Conservation (phyloP, 1,140 invertebrate species). For the Drosophila rhopaloa region DNA sequence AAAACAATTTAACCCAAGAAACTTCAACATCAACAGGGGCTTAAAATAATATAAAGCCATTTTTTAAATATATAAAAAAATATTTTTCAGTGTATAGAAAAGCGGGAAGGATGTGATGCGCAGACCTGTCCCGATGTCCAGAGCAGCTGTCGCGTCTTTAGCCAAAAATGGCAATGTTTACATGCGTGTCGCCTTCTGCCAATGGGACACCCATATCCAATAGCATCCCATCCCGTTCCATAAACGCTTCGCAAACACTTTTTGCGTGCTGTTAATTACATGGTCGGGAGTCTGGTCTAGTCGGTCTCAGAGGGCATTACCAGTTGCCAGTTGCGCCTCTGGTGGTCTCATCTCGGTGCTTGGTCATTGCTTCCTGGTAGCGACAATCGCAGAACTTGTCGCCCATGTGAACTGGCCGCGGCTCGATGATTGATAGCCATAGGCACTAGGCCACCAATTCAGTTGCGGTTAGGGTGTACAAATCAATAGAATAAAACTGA, state of each 20-base stretch:
- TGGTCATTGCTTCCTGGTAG: slow-evolving; percentile 80
- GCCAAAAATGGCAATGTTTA: slow-evolving; percentile 83
- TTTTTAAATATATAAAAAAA: background rate
- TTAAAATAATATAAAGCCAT: too few relatives aligned
- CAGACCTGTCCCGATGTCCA: slow-evolving; percentile 24
- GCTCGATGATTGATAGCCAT: slow-evolving; percentile 74
- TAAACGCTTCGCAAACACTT: slow-evolving; percentile 77
- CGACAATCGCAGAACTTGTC: slow-evolving; percentile 68
- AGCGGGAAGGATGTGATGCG: background rate
- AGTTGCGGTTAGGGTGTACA: background rate
- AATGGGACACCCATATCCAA: slow-evolving; percentile 53
- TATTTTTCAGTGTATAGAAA: slow-evolving; percentile 12
- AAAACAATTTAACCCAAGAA: too few relatives aligned
- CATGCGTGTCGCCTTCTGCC: slow-evolving; percentile 73
- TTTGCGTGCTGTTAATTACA: slow-evolving; percentile 83
- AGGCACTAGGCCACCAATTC: slow-evolving; percentile 47
- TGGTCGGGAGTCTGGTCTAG: slow-evolving; percentile 64
- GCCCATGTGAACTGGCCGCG: slow-evolving; percentile 67
- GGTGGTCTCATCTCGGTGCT: slow-evolving; percentile 66
- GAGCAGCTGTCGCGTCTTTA: slow-evolving; percentile 76
- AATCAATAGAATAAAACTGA: slow-evolving; percentile 1
- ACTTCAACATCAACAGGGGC: too few relatives aligned
- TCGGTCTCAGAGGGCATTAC: slow-evolving; percentile 73
- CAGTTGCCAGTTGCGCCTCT: slow-evolving; percentile 52
- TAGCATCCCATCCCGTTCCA: slow-evolving; percentile 53